phyloP scores from a whole-genome alignment of 2,888 invertebrate species.

The Drosophila eohydei region DNA sequence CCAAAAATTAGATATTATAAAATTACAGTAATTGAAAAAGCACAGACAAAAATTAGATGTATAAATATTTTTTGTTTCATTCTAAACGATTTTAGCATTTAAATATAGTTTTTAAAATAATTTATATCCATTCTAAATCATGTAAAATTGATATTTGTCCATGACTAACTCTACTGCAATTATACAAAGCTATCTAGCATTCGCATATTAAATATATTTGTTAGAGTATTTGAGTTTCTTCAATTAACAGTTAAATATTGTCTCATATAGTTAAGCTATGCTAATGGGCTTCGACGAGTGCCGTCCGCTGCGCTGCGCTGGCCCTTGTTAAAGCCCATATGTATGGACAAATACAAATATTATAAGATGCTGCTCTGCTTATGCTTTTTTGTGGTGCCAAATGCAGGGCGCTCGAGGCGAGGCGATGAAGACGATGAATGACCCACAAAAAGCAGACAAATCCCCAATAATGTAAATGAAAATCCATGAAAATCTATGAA shows the following conservation, averaged over 20 bases:
- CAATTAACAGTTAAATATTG: not conserved
- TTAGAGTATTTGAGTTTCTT: slow-evolving; percentile 7
- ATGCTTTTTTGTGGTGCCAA: slow-evolving; percentile 47
- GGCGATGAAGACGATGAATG: slow-evolving; percentile 7
- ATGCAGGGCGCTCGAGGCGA: slow-evolving; percentile 46
- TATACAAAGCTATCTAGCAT: too few relatives aligned
- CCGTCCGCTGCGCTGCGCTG: slow-evolving; percentile 3
- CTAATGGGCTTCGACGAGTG: slow-evolving; percentile 42
- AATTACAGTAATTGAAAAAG: too few relatives aligned
- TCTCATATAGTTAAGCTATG: slow-evolving; percentile 49
- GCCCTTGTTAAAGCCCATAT: slow-evolving; percentile 26
- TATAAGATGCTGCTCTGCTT: slow-evolving; percentile 40
- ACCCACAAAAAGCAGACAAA: slow-evolving; percentile 26
- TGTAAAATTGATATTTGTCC: not conserved
- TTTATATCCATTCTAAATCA: too few relatives aligned
- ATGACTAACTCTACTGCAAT: not conserved
- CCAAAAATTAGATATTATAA: too few relatives aligned
- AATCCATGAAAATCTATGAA: slow-evolving; percentile 17
- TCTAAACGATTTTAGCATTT: too few relatives aligned
- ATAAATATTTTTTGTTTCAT: too few relatives aligned
- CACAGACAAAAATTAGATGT: too few relatives aligned
- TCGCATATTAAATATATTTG: not conserved
- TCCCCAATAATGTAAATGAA: slow-evolving; percentile 17
- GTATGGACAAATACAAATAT: slow-evolving; percentile 35
- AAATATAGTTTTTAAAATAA: too few relatives aligned